Conservation (phyloP, 2,888 invertebrate genomes). For the Coelinius sp. region DNA sequence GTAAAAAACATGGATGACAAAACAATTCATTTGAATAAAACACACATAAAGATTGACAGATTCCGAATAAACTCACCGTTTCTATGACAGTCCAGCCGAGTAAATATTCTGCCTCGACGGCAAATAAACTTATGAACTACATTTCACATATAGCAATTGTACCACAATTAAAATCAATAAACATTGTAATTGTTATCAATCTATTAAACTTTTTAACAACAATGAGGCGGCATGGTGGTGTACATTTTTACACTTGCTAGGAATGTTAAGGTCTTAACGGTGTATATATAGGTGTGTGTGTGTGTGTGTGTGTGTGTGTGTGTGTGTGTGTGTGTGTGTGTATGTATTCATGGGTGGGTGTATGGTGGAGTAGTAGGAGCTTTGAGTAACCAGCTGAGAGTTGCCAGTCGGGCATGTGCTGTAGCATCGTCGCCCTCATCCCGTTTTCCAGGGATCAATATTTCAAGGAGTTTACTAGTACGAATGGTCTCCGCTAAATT, state of each 20-base stretch:
- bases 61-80: conserved; percentile 55
- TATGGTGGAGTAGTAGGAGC: too few relatives aligned
- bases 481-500: conserved; percentile 37
- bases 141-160: conserved; percentile 61
- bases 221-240: conserved; percentile 59
- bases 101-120: conserved; percentile 61
- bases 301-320: conserved; percentile 11
- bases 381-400: conserved; percentile 50
- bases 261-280: conserved; percentile 2
- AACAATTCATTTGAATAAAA: background rate
- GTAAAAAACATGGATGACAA: background rate
- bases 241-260: conserved; percentile 51
- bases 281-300: background rate
- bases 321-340: conserved; percentile 23
- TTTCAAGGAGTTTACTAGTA: conserved; percentile 44
- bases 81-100: conserved; percentile 52
- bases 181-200: conserved; percentile 53
- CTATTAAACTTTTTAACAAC: conserved; percentile 53
- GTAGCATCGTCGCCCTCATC: conserved; percentile 46
- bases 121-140: conserved; percentile 62
- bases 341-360: conserved; percentile 27
- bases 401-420: conserved; percentile 48
- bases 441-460: conserved; percentile 46
- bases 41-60: background rate
- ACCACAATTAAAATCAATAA: conserved; percentile 59